Conservation (phyloP, 2,113 vertebrate species). For the Catharus fuscescens region DNA sequence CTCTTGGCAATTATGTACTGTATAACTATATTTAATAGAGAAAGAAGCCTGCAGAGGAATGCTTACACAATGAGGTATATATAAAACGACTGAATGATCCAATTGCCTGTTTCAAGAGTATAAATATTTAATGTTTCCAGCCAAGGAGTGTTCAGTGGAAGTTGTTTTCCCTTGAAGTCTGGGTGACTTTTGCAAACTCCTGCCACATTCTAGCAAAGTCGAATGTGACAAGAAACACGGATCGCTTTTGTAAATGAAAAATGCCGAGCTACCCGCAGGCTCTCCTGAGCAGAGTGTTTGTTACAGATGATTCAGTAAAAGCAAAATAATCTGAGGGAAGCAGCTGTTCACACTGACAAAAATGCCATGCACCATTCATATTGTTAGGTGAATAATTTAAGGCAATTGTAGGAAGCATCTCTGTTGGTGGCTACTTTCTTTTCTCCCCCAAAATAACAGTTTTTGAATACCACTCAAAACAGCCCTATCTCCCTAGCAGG, state of each 20-base stretch:
- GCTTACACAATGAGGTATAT: not conserved
- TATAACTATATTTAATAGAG: not conserved
- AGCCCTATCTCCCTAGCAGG: not conserved
- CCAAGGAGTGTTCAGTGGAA: not conserved
- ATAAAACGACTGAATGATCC: not conserved
- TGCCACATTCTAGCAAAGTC: not conserved
- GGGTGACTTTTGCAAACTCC: not conserved
- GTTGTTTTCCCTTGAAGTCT: not conserved
- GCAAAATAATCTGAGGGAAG: not conserved
- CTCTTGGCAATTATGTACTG: not conserved
- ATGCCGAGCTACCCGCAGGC: rapidly evolving
- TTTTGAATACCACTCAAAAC: not conserved
- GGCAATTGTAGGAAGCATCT: not conserved
- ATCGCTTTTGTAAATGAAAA: constrained; percentile 20
- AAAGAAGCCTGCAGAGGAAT: not conserved
- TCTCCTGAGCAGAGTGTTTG: not conserved
- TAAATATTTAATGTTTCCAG: constrained; percentile 36
- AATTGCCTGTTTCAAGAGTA: not conserved
- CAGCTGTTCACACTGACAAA: constrained; percentile 2
- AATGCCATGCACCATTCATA: not conserved
- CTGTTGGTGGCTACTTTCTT: not conserved
- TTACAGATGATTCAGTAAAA: constrained; percentile 23
- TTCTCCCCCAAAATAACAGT: not conserved
- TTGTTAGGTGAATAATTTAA: not conserved
- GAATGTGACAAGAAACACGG: not conserved